A percentile compares a stretch with the other conserved stretches of the same genome.
Evolutionary conservation across 2,888 invertebrate genomes (phyloP).

Genomic region (Torymus aiolomorphi): DNA sequence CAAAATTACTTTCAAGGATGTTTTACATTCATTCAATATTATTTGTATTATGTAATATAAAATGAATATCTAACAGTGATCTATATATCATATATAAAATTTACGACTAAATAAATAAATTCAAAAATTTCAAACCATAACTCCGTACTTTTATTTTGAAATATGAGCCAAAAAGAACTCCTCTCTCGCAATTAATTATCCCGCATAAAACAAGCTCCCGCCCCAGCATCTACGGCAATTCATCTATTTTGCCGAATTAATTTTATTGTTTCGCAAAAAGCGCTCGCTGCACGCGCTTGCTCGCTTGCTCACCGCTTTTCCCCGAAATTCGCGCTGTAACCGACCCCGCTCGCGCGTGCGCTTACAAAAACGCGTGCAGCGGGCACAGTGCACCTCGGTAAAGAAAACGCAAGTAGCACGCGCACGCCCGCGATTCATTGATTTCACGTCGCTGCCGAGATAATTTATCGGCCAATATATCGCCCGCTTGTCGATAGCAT

Average conservation of each 20-base stretch:
- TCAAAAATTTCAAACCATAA: too few relatives aligned
- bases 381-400: slow-evolving; percentile 38
- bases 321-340: slow-evolving; percentile 38
- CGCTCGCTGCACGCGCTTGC: background rate
- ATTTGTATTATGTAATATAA: too few relatives aligned
- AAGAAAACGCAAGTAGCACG: slow-evolving; percentile 67
- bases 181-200: too few relatives aligned
- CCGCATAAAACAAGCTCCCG: too few relatives aligned
- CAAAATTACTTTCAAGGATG: too few relatives aligned
- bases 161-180: too few relatives aligned
- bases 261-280: slow-evolving; percentile 34
- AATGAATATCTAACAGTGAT: too few relatives aligned
- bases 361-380: slow-evolving; percentile 27
- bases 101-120: too few relatives aligned
- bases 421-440: slow-evolving; percentile 66
- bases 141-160: too few relatives aligned
- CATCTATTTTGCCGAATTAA: slow-evolving; percentile 35
- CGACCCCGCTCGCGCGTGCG: too few relatives aligned
- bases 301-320: background rate
- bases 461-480: slow-evolving; percentile 73
- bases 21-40: too few relatives aligned
- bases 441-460: slow-evolving; percentile 68
- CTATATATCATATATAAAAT: too few relatives aligned
- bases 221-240: background rate
- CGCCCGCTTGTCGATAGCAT: slow-evolving; percentile 72